These are phyloP conservation scores for Diacarnus erythraeanus DNA, from an alignment of 37 sponge, comb jelly and placozoan genomes.

Conservation along the genomic window DNA sequence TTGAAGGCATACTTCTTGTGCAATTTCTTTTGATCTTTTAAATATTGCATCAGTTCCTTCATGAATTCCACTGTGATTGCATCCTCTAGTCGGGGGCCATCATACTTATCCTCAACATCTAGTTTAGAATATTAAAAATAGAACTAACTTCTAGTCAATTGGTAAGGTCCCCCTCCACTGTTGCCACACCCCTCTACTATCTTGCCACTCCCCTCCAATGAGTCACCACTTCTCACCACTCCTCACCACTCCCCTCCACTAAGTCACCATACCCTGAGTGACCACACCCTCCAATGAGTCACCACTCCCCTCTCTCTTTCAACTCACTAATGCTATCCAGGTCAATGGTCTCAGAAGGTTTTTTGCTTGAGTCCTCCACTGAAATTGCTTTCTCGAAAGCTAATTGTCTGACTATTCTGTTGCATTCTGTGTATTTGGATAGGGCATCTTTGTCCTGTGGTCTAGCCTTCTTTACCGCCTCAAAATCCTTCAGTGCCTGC, in stretches of 20 bases:
- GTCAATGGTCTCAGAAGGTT: constrained; percentile 60
- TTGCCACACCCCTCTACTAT: too few relatives aligned
- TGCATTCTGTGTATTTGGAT: constrained; percentile 80
- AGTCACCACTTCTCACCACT: neutral
- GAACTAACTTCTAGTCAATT: too few relatives aligned
- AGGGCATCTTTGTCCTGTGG: constrained; percentile 79
- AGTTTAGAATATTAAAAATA: too few relatives aligned
- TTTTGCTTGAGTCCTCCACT: constrained; percentile 71
- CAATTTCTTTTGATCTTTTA: constrained; percentile 82
- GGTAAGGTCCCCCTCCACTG: too few relatives aligned
- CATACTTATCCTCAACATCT: constrained; percentile 88
- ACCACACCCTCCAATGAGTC: neutral
- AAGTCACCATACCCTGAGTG: neutral
- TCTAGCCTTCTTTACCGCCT: constrained; percentile 70
- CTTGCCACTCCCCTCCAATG: too few relatives aligned
- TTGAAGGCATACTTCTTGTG: constrained; percentile 95
- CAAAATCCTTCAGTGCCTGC: constrained; percentile 88
- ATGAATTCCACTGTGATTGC: constrained; percentile 90
- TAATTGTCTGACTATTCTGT: constrained; percentile 86
- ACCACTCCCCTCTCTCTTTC: neutral
- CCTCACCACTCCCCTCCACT: neutral
- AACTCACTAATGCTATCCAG: constrained; percentile 61
- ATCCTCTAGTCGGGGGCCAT: constrained; percentile 85
- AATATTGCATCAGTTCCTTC: constrained; percentile 71
- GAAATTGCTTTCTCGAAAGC: constrained; percentile 94